A percentile compares a stretch with the other conserved stretches of the same genome.
Evolutionary conservation across 1,140 invertebrate genomes (phyloP).

Genomic region (Brachystomella parvula): DNA sequence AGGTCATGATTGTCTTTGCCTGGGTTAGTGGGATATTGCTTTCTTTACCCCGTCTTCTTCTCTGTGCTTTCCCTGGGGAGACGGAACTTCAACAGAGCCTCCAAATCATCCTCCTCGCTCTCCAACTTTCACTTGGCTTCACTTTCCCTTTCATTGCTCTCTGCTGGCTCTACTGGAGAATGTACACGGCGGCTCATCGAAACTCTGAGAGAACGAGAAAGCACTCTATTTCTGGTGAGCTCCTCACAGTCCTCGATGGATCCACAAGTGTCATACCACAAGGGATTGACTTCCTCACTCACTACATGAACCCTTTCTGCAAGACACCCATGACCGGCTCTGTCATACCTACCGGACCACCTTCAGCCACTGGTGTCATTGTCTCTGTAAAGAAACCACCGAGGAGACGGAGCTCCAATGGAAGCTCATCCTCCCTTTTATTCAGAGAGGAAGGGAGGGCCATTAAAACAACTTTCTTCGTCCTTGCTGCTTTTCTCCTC

Average conservation of each 20-base stretch:
- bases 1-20: constrained; percentile 43
- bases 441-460: constrained; percentile 51
- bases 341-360: constrained; percentile 19
- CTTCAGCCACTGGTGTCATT: constrained; percentile 24
- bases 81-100: constrained; percentile 22
- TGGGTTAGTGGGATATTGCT: constrained; percentile 43
- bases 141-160: constrained; percentile 49
- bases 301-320: constrained; percentile 38
- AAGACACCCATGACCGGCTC: constrained; percentile 38
- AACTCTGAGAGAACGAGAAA: constrained; percentile 51
- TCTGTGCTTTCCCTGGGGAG: constrained; percentile 18
- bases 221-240: constrained; percentile 46
- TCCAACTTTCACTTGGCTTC: constrained; percentile 44
- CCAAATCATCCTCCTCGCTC: constrained; percentile 37
- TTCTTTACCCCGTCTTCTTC: constrained; percentile 38
- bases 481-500: constrained; percentile 49
- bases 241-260: constrained; percentile 36
- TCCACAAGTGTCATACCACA: constrained; percentile 35
- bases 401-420: constrained; percentile 42
- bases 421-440: constrained; percentile 44
- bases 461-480: constrained; percentile 50
- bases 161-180: constrained; percentile 50
- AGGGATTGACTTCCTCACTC: constrained; percentile 38
- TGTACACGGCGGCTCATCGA: constrained; percentile 50
- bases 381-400: constrained; percentile 35